Conservation (phyloP, 2,797 vertebrate species). For the Cryptoblepharus egeriae region DNA sequence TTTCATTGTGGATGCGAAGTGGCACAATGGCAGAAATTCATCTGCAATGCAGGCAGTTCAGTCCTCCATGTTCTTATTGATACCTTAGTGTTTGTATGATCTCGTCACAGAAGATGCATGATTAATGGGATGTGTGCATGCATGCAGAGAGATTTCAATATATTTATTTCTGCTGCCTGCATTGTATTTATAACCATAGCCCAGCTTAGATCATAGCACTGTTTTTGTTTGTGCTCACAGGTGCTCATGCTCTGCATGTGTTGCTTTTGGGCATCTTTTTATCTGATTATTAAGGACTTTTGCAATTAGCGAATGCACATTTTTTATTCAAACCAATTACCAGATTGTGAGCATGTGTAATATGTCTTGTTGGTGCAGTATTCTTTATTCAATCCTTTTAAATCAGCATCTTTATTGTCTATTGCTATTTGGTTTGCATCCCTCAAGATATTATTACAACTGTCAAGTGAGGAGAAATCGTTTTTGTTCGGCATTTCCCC, state of each 20-base stretch:
- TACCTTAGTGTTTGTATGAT: background rate
- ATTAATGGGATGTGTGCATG: background rate
- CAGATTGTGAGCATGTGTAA: conserved; percentile 27
- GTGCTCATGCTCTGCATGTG: conserved; percentile 20
- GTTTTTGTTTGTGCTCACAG: background rate
- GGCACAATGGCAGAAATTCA: background rate
- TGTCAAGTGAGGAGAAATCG: background rate
- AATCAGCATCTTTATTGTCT: too few relatives aligned
- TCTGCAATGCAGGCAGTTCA: background rate
- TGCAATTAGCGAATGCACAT: background rate
- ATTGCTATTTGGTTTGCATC: background rate
- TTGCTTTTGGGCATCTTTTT: conserved; percentile 36
- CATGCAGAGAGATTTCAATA: background rate
- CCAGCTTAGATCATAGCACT: conserved; percentile 3
- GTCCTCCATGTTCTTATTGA: background rate
- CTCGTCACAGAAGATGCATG: background rate
- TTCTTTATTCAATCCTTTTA: background rate
- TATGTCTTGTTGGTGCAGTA: background rate
- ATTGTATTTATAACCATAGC: conserved; percentile 7
- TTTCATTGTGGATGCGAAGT: background rate
- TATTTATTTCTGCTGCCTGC: background rate
- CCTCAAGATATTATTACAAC: background rate
- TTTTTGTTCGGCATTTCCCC: background rate
- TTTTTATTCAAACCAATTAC: conserved; percentile 42
- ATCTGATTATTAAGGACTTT: conserved; percentile 42